Percentiles rank a stretch among this genome's conserved stretches.
These are phyloP conservation scores for Mesembrinibis cayennensis DNA, from an alignment of 2,113 vertebrate genomes.

Conservation along the genomic window DNA sequence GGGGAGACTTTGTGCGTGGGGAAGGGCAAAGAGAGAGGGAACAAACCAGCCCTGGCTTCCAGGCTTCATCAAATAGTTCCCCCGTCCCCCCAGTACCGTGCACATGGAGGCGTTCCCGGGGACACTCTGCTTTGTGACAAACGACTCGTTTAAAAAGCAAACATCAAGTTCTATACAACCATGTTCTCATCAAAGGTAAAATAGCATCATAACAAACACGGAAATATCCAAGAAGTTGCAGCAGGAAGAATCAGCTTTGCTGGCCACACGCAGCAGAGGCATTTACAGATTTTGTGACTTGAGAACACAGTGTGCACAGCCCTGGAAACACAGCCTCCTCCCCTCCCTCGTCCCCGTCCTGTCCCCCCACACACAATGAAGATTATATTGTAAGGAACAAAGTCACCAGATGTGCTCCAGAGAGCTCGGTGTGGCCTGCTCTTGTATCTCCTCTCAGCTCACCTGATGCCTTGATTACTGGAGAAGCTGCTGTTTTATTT, in stretches of 20 bases:
- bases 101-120: background rate
- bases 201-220: background rate
- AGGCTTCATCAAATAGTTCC: background rate
- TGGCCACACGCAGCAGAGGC: background rate
- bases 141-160: background rate
- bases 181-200: background rate
- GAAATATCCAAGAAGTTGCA: background rate
- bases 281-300: background rate
- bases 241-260: background rate
- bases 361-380: background rate
- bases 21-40: background rate
- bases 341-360: accelerated
- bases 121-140: background rate
- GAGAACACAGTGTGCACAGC: accelerated
- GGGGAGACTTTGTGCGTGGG: accelerated
- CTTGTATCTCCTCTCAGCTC: background rate
- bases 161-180: background rate
- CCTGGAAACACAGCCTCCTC: background rate
- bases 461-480: background rate
- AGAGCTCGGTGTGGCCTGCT: background rate
- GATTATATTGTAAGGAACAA: background rate
- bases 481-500: background rate
- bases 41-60: background rate
- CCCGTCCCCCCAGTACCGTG: accelerated
- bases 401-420: background rate